Conservation (phyloP, 2,797 vertebrate genomes). For the Sternarchorhynchus goeldii region DNA sequence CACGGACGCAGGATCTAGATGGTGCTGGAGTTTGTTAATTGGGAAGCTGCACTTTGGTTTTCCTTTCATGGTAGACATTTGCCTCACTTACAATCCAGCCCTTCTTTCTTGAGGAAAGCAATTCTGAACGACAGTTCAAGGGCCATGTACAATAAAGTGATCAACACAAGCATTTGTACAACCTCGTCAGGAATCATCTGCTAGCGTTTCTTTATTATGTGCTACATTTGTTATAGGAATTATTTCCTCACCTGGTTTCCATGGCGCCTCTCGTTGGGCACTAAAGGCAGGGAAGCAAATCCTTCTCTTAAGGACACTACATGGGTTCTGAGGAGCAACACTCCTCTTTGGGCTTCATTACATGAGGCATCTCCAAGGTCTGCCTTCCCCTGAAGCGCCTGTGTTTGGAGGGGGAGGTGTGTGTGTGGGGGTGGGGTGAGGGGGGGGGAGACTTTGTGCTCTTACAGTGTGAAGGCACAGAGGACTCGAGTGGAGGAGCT, state of each 20-base stretch:
- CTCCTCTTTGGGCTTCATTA: constrained; percentile 48
- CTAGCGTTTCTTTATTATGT: not conserved
- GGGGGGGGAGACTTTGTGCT: constrained; percentile 48
- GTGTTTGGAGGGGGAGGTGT: constrained; percentile 40
- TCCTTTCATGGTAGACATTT: not conserved
- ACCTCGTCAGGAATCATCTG: not conserved
- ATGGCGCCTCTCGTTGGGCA: constrained; percentile 40
- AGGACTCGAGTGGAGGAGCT: constrained; percentile 47
- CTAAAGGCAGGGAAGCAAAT: constrained; percentile 49
- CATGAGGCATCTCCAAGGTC: constrained; percentile 48
- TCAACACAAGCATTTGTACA: not conserved
- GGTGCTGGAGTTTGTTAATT: constrained; percentile 1
- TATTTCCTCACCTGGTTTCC: not conserved
- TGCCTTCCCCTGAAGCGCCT: constrained; percentile 51
- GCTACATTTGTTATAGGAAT: constrained; percentile 13
- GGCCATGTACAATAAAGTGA: not conserved
- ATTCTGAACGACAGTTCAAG: not conserved
- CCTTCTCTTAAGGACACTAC: constrained; percentile 59
- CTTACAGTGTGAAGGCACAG: constrained; percentile 54
- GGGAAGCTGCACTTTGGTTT: not conserved
- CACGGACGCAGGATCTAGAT: not conserved
- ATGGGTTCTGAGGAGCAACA: constrained; percentile 44
- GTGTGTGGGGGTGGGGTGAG: not conserved
- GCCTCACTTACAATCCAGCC: not conserved
- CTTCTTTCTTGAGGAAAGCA: constrained; percentile 6